Evolutionary conservation across 1,140 invertebrate genomes (phyloP), one percentile per base, ranked within the genome.

Genomic region (Eupeodes corollae): DNA sequence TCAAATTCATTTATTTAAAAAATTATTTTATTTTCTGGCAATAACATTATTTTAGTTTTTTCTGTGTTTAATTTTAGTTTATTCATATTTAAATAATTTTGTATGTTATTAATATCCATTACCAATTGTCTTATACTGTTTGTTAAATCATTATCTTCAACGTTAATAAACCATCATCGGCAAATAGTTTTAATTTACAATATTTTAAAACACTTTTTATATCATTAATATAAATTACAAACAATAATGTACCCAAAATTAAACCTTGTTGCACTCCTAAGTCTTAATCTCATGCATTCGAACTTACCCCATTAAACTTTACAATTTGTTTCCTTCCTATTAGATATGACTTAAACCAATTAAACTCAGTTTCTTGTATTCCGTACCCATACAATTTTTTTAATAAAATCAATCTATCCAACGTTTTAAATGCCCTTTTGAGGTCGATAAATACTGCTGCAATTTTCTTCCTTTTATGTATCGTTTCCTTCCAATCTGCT

Each of bases 61-160:
- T 26, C 19, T 38, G 37, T 37, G 32, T 31, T 12, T 43, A 41
- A 26, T 40, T n/a, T 48, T n/a, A 33, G 31, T 48, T 31, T 48
- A 21, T 6, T 30, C 14, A 16, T 40, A 30, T 6, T 30, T 47
- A 42, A 41, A 26, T 41, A 15, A 41, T 26, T 16, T 15, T 38
- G 3, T 31, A 44, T 14, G 31, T 30, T 46, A 35, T 38, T n/a
- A 46, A 38, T 47, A 15, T 47, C 37, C 10, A 18, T 5, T 8
- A 26, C 8, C 3, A 26, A 8, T 26, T 26, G 3, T 26, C 8
- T 26, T 5, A 26, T 8, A 26, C 21, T 5, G 21, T 26, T 26
- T 5, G 21, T 26, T 5, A 5, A 26, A 26, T 26, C 8, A 26
- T 26, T 26, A 26, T 26, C 21, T 8, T 26, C 21, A 26, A 26